These are phyloP conservation scores for Lepidotrigona ventralis DNA, from an alignment of 1,140 invertebrate species.

Conservation along the genomic window DNA sequence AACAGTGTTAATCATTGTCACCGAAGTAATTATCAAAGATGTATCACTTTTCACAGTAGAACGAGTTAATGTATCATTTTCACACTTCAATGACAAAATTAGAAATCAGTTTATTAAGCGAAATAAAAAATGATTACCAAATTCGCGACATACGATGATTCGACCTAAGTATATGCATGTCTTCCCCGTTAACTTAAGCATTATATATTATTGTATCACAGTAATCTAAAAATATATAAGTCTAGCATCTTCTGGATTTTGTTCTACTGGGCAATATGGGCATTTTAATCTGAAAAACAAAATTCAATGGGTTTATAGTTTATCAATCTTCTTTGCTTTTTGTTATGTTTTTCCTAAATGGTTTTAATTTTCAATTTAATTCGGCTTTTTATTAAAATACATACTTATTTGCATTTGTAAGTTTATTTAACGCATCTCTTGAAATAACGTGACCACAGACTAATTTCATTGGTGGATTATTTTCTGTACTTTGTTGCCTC, in stretches of 20 bases:
- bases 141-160: conserved; percentile 5
- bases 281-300: conserved; percentile 93
- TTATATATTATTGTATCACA: conserved; percentile 68
- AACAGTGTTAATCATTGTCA: neutral
- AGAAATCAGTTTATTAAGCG: conserved; percentile 5
- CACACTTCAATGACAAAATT: neutral
- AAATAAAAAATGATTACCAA: conserved; percentile 1
- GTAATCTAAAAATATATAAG: conserved; percentile 92
- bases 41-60: neutral
- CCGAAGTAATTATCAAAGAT: neutral
- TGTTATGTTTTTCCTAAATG: conserved; percentile 72
- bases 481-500: conserved; percentile 96
- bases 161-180: conserved; percentile 1
- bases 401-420: conserved; percentile 96
- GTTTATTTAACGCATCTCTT: conserved; percentile 96
- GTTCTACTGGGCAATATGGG: conserved; percentile 98
- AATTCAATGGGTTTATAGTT: neutral
- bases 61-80: neutral
- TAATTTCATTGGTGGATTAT: conserved; percentile 98
- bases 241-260: conserved; percentile 94
- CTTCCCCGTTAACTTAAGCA: neutral
- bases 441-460: conserved; percentile 99
- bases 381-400: conserved; percentile 65
- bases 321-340: conserved; percentile 68
- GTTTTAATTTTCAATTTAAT: conserved; percentile 66